Base-by-base conservation (phyloP, 2,888 invertebrate genomes). In the Drosophila seclusa region DNA sequence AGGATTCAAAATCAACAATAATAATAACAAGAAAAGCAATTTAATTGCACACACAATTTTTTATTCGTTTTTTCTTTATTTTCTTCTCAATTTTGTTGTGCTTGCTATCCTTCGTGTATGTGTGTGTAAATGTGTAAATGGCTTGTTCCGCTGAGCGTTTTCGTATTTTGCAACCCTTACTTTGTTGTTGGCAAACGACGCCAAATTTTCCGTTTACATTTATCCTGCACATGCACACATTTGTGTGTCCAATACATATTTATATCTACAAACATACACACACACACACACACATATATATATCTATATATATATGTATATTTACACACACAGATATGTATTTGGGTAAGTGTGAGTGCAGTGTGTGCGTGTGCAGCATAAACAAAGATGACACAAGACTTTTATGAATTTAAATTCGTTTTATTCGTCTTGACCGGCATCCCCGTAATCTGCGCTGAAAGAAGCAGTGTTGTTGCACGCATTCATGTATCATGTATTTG, bases 101-200 rank as follows among this genome's bases (percentile, higher is more conserved):
- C 40, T 76, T 78, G 59, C 76, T 81, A 68, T 83, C 83, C 82
- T 72, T 73, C 50, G 61, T 54, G 64, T 42, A 27, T 29, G 64
- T 31, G 24, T 29, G n/a, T 57, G 36, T 66, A n/a, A n/a, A n/a
- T n/a, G 76, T 73, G 63, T 63, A 31, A 67, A 57, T 73, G 66
- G 31, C 65, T 69, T 59, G 61, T 60, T 45, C 40, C 57, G 60
- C n/a, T 60, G 57, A 32, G 54, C 18, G 27, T 57, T 21, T 61
- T 32, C 38, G 29, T 24, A n/a, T 29, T 32, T 40, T 70, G 48
- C 79, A 78, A 78, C 78, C 78, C 78, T 62, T 63, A 61, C 50
- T 27, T 61, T 61, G 60, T 71, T 54, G 58, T 68, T 72, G 48
- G 53, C 36, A 16, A 61, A 48, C 57, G 48, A 63, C 63, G 60